Base-by-base conservation (phyloP, 1,140 invertebrate species). In the Goniozus legneri region DNA sequence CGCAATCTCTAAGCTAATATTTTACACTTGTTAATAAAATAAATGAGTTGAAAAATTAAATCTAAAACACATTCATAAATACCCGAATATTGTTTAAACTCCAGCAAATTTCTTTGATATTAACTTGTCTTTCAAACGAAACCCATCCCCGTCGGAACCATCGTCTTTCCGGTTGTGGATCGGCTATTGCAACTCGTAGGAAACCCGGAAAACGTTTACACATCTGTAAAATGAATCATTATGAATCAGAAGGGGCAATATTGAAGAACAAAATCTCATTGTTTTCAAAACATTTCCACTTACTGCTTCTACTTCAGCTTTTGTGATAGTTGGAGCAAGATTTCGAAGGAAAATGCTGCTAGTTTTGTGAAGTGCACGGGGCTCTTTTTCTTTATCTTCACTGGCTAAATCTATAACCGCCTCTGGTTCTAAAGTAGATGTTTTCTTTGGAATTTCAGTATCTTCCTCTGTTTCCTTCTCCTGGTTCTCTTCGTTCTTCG, bases 51-150 rank as follows among this genome's bases (percentile, higher is more conserved):
- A 2, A 38, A 32, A 69, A 71, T 76, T n/a, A n/a, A n/a, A n/a
- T n/a, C 24, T 27, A 10, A 6, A 27, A 10, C 24, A 6, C 10
- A 4, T 27, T 10, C 24, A 27, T 27, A 6, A n/a, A n/a, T 75
- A 93, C 88, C 58, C 92, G 77, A 50, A 97, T 94, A 61, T 95
- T 97, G 65, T 98, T 98, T 8, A 99, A 80, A 71, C 92, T 95
- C 95, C 95, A 99, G 71, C 97, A 99, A 47, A 99, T 98, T 72
- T 99, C 95, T 71, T 98, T 98, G 49, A 99, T 98, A 69, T 98
- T 98, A 6, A 98, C 95, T 65, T 95, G 87, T 30, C 93, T 78
- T 58, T 94, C 88, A 75, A 98, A 99, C 1, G 97, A 98, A 3
- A 98, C 95, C 97, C 97, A 99, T 32, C 95, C 97, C 37, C 95